Percentiles rank a stretch among this genome's conserved stretches.
These are phyloP conservation scores for Pachyuromys duprasi DNA, from an alignment of 2,797 vertebrate species.

Conservation along the genomic window DNA sequence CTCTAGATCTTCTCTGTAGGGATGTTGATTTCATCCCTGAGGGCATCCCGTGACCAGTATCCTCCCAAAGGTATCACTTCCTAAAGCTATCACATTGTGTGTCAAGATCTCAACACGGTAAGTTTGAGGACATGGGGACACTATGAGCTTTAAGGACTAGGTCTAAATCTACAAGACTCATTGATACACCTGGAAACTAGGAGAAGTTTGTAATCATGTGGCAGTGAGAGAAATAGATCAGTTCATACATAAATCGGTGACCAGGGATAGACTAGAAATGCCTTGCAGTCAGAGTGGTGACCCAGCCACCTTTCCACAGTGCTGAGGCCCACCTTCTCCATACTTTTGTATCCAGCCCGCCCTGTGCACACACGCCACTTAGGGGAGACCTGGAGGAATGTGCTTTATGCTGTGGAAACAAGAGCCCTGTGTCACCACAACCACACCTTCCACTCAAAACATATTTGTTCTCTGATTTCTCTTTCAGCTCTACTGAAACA, in stretches of 20 bases:
- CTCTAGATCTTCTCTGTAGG: not conserved
- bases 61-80: not conserved
- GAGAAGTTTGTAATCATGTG: not conserved
- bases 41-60: not conserved
- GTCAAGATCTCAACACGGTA: not conserved
- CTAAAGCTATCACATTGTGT: not conserved
- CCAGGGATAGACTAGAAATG: not conserved
- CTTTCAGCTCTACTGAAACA: constrained; percentile 54
- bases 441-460: not conserved
- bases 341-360: not conserved
- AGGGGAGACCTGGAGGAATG: not conserved
- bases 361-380: not conserved
- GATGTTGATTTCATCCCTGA: not conserved
- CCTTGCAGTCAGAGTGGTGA: not conserved
- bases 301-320: not conserved
- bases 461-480: constrained; percentile 21
- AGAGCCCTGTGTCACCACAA: not conserved
- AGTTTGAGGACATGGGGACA: not conserved
- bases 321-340: not conserved
- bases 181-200: not conserved
- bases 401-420: not conserved
- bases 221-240: not conserved
- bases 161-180: not conserved
- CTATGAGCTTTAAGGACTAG: not conserved
- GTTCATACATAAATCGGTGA: not conserved